Evolutionary conservation across 2,888 invertebrate species (phyloP).

Genomic region (Pemphredon lugubris): DNA sequence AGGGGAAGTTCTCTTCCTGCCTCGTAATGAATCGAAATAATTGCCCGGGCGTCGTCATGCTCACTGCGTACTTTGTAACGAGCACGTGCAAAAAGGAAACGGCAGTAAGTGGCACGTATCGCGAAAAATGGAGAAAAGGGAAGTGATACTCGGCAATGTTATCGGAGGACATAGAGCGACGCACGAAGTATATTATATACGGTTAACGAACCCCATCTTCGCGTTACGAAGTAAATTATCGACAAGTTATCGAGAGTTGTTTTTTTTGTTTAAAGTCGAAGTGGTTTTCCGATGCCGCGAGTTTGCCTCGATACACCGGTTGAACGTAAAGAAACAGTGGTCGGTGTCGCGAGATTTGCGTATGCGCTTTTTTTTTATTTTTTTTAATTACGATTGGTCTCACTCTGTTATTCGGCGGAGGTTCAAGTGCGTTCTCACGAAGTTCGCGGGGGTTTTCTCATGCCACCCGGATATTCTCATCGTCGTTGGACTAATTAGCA

Average conservation of each 20-base stretch:
- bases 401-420: constrained; percentile 24
- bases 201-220: not conserved
- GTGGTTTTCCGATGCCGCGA: too few species aligned
- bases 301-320: too few species aligned
- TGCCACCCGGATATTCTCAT: constrained; percentile 64
- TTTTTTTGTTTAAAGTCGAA: too few species aligned
- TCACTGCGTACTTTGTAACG: constrained; percentile 52
- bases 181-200: too few species aligned
- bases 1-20: constrained; percentile 77
- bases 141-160: not conserved
- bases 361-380: too few species aligned
- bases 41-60: constrained; percentile 68
- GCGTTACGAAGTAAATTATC: not conserved
- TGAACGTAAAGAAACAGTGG: too few species aligned
- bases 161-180: too few species aligned
- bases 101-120: constrained; percentile 34
- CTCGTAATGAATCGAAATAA: constrained; percentile 74
- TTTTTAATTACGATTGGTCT: constrained; percentile 31
- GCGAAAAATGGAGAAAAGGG: constrained; percentile 19
- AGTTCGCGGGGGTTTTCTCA: constrained; percentile 56
- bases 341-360: too few species aligned
- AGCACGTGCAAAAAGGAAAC: constrained; percentile 61
- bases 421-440: constrained; percentile 55
- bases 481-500: constrained; percentile 54
- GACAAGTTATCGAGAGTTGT: too few species aligned